These are phyloP conservation scores for Mantis religiosa DNA, from an alignment of 2,888 invertebrate genomes.

Conservation along the genomic window DNA sequence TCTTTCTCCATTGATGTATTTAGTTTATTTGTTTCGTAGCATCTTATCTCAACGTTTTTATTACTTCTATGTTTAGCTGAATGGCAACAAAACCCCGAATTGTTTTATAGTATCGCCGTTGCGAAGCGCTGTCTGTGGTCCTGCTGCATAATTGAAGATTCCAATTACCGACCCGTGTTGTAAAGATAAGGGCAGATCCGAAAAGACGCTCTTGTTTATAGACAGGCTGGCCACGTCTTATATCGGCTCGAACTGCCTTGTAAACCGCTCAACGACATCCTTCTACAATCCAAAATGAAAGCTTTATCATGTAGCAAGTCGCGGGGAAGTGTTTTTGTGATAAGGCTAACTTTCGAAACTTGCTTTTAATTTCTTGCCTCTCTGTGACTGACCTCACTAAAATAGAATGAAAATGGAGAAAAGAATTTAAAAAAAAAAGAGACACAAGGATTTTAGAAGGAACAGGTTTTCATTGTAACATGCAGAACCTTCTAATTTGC, in stretches of 20 bases:
- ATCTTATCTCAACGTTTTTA: no score
- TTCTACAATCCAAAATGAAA: slow-evolving; percentile 12
- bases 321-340: not conserved
- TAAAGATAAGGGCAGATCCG: not conserved
- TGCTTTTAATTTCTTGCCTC: not conserved
- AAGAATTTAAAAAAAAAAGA: not conserved
- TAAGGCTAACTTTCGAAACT: not conserved
- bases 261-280: slow-evolving; percentile 17
- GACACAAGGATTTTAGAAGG: not conserved
- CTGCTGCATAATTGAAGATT: not conserved
- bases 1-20: no score
- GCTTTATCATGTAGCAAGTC: slow-evolving; percentile 5
- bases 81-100: not conserved
- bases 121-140: not conserved
- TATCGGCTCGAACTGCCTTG: slow-evolving; percentile 17
- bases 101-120: not conserved
- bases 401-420: not conserved
- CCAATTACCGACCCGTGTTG: slow-evolving; percentile 3
- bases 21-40: no score
- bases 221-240: slow-evolving; percentile 12
- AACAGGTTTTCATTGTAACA: not conserved
- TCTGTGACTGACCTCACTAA: not conserved
- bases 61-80: not conserved
- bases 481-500: no score
- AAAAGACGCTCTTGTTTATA: not conserved